A percentile compares a stretch with the other conserved stretches of the same genome.
These are phyloP conservation scores for Poecilia wingei DNA, from an alignment of 2,797 vertebrate species.

Conservation along the genomic window DNA sequence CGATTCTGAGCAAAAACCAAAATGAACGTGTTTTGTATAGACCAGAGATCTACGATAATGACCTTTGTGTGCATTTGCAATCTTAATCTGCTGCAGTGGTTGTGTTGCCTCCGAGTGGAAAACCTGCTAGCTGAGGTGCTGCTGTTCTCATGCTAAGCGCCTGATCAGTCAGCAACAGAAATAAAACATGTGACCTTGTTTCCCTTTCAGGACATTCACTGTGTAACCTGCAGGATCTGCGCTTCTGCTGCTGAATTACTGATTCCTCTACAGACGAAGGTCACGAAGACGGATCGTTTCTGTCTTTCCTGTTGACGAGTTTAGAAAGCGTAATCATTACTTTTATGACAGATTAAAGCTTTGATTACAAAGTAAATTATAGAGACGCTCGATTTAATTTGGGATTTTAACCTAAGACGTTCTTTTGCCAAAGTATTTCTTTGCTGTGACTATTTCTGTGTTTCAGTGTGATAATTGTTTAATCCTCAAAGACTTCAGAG, in stretches of 20 bases:
- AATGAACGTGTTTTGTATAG: too few relatives aligned
- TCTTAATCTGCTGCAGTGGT: background rate
- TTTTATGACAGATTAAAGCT: background rate
- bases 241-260: background rate
- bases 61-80: background rate
- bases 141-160: background rate
- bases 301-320: background rate
- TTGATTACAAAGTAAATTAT: background rate
- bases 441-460: background rate
- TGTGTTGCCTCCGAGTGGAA: background rate
- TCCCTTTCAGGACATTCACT: background rate
- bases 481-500: background rate
- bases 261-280: background rate
- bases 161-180: background rate
- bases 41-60: too few relatives aligned
- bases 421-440: background rate
- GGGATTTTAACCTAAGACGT: background rate
- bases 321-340: background rate
- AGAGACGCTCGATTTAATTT: background rate
- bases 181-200: background rate
- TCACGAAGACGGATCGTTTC: background rate
- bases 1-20: too few relatives aligned
- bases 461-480: background rate
- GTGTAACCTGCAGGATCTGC: background rate
- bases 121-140: background rate